Evolutionary conservation across 1,140 invertebrate species (phyloP), one percentile per base, ranked within the genome.

Genomic region (Drosophila albomicans): DNA sequence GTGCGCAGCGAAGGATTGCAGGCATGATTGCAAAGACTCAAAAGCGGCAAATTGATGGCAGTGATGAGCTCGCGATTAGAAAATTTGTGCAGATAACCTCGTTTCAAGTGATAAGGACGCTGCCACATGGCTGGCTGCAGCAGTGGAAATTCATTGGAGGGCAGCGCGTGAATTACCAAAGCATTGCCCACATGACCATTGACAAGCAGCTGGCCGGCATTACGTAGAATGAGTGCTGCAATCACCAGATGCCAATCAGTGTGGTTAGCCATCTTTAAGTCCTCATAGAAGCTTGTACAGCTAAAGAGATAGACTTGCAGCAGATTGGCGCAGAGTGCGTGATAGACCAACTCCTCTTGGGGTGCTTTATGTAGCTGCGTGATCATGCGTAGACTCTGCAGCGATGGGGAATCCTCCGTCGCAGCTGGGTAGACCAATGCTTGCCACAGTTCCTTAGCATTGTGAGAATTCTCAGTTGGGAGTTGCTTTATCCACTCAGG

Each of bases 21-120:
- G 35, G 81, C 15, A 57, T 92, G 91, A 66, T 92, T 92, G 43
- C 78, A 91, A 2, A 91, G 58, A 25, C 87, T 91, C 3, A 91
- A 54, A 49, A 84, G 63, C 1, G 91, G 91, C n/a, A 92, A 48
- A 72, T 92, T 92, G 4, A 91, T 67, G n/a, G 84, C 79, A 25
- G 75, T 71, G 6, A 75, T 49, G 0, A 78, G 62, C 8, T 71
- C 30, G 3, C 46, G 48, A 1, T 58, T 3, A 4, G 54, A 48
- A 0, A 92, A 70, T 11, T 65, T 66, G 16, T 92, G 87, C 25
- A 92, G 56, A 15, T 32, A 74, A 1, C 91, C 91, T 4, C 56
- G 49, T 28, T 43, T 48, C 1, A 92, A 10, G 8, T 75, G 87
- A 5, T 38, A 52, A 0, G 91, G 78, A 15, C 49, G 20, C 5